Conservation (phyloP, 1,140 invertebrate species). For the Holcopasites calliopsidis region DNA sequence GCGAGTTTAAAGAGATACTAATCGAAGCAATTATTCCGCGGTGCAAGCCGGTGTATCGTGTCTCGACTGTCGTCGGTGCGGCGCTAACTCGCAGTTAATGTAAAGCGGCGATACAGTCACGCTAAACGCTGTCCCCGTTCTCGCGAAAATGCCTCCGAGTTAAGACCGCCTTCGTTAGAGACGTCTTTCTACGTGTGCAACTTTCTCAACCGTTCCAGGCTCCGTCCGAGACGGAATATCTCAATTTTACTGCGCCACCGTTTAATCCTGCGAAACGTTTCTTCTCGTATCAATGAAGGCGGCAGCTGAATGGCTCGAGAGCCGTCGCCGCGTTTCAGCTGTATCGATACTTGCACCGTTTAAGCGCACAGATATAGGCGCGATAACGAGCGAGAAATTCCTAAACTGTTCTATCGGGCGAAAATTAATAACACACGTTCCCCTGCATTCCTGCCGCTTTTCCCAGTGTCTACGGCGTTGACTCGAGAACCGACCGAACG, state of each 20-base stretch:
- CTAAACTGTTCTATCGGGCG: not conserved
- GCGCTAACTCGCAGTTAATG: constrained; percentile 15
- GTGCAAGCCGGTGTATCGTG: constrained; percentile 30
- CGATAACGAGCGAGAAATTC: constrained; percentile 15
- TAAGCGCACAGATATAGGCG: not conserved
- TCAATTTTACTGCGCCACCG: not conserved
- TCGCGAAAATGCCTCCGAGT: not conserved
- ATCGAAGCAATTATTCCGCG: constrained; percentile 41
- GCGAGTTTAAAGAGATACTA: constrained; percentile 44
- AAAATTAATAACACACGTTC: not conserved
- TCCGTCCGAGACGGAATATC: not conserved
- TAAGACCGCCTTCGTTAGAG: not conserved
- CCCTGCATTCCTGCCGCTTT: too few relatives aligned
- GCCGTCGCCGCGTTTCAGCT: too few relatives aligned
- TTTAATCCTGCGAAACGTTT: not conserved
- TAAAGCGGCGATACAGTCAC: constrained; percentile 10
- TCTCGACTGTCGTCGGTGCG: constrained; percentile 17
- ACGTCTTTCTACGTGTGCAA: not conserved
- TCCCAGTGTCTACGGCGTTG: not conserved
- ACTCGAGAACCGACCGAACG: not conserved
- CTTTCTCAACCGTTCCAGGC: not conserved
- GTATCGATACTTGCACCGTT: not conserved
- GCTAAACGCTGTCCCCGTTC: constrained; percentile 5
- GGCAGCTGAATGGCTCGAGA: not conserved
- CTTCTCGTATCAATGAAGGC: not conserved